phyloP scores from a whole-genome alignment of 2,113 vertebrate species.

The Conger conger region DNA sequence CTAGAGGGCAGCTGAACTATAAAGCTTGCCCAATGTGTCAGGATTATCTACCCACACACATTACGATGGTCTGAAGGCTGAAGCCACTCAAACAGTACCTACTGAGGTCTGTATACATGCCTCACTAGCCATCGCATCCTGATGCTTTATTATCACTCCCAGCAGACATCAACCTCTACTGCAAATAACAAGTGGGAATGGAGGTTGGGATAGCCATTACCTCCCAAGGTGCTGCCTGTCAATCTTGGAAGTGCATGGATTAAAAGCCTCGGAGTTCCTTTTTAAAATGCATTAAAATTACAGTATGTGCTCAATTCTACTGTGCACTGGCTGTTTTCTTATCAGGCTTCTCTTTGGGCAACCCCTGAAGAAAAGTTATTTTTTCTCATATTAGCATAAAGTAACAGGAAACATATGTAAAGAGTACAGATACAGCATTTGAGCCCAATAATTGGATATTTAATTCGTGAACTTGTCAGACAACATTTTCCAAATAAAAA shows the following conservation, averaged over 20 bases:
- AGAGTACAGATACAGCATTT: neutral
- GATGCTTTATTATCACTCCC: slow-evolving; percentile 3
- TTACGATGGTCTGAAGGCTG: neutral
- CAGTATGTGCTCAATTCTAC: neutral
- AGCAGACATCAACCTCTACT: neutral
- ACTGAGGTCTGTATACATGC: neutral
- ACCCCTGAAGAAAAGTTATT: neutral
- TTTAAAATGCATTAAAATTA: neutral
- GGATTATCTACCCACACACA: slow-evolving; percentile 13
- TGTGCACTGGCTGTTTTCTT: neutral
- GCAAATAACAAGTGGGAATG: neutral
- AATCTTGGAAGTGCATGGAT: neutral
- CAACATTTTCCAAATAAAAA: neutral
- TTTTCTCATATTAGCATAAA: neutral
- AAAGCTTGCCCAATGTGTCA: neutral
- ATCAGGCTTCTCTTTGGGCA: neutral
- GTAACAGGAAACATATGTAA: neutral
- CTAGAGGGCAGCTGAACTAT: neutral
- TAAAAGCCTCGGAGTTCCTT: neutral
- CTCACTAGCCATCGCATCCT: neutral
- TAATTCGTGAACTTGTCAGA: neutral
- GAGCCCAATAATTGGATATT: neutral
- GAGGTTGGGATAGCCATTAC: neutral
- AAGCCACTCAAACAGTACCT: neutral
- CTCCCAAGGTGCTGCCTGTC: neutral